Evolutionary conservation across 2,113 vertebrate species (phyloP).

Genomic region (Gavialis gangeticus): DNA sequence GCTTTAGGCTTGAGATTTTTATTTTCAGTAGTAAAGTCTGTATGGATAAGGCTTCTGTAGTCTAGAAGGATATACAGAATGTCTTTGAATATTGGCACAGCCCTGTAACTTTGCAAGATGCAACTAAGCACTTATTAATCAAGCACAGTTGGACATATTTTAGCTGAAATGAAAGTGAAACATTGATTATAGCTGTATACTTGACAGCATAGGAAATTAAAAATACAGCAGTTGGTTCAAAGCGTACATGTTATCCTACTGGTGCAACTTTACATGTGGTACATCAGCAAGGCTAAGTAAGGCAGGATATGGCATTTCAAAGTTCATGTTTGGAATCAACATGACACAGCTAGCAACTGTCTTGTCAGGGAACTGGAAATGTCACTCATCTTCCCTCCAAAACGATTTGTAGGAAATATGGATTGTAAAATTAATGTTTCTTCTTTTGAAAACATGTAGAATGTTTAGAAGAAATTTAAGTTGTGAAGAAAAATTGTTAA

Average conservation of each 20-base stretch:
- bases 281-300: constrained; percentile 27
- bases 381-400: constrained; percentile 31
- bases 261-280: constrained; percentile 6
- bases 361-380: constrained; percentile 55
- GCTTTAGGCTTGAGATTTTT: not conserved
- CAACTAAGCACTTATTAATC: constrained; percentile 18
- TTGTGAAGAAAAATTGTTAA: not conserved
- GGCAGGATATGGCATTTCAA: constrained; percentile 55
- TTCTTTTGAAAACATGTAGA: not conserved
- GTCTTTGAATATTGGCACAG: not conserved
- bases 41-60: not conserved
- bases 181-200: not conserved
- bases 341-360: constrained; percentile 61
- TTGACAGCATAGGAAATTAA: not conserved
- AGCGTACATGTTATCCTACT: constrained; percentile 41
- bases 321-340: constrained; percentile 64
- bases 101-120: not conserved
- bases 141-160: constrained; percentile 11
- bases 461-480: not conserved
- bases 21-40: not conserved
- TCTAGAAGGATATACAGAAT: not conserved
- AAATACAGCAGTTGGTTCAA: constrained; percentile 52
- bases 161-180: constrained; percentile 46
- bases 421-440: not conserved
- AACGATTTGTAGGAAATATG: not conserved